Evolutionary conservation across 2,888 invertebrate genomes (phyloP).

Genomic region (Aporophyla nigra): DNA sequence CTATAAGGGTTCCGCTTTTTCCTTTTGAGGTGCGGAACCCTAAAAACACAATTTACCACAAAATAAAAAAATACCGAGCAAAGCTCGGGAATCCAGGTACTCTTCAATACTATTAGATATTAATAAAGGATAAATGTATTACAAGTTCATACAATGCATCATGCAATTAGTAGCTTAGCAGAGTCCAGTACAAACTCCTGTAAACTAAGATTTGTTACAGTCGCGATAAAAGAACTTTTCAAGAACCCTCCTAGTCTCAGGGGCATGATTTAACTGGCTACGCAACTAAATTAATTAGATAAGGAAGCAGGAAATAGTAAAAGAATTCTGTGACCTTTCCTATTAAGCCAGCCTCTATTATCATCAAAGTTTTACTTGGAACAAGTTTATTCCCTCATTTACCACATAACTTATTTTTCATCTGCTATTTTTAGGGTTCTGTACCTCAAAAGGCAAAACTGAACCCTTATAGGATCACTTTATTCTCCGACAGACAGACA

Average conservation of each 20-base stretch:
- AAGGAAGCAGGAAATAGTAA: constrained; percentile 5
- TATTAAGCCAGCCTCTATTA: not conserved
- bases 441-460: too few species aligned
- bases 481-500: too few species aligned
- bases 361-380: not conserved
- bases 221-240: not conserved
- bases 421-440: not conserved
- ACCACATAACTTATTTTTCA: not conserved
- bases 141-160: not conserved
- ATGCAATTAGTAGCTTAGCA: too few species aligned
- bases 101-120: too few species aligned
- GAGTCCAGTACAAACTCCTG: not conserved
- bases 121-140: not conserved
- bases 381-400: not conserved
- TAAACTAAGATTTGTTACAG: not conserved
- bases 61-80: too few species aligned
- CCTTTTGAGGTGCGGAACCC: too few species aligned
- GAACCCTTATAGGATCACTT: too few species aligned
- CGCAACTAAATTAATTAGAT: constrained; percentile 15
- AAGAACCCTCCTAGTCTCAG: not conserved
- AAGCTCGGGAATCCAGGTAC: too few species aligned
- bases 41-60: too few species aligned
- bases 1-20: too few species aligned
- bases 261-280: not conserved
- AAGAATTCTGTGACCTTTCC: not conserved